phyloP scores from a whole-genome alignment of 2,113 vertebrate genomes.

The Grammatotria lemairii region DNA sequence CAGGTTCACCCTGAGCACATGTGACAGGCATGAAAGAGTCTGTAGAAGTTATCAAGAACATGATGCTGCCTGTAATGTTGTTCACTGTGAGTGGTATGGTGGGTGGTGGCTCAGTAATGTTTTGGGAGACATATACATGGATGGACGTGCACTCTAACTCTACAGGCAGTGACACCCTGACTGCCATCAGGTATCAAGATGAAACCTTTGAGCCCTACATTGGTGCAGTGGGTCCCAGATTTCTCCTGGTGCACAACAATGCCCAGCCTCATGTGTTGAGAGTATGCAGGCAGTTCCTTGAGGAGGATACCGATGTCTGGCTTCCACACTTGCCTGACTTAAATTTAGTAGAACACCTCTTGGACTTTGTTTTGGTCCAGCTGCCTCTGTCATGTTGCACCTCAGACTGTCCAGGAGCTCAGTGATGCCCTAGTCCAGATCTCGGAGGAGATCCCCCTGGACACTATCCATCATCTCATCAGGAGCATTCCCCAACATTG shows the following conservation, averaged over 20 bases:
- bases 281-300: background rate
- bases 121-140: background rate
- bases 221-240: background rate
- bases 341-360: background rate
- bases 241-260: background rate
- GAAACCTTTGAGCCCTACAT: background rate
- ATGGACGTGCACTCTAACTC: rapidly evolving
- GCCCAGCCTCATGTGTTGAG: background rate
- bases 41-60: background rate
- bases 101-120: background rate
- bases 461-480: background rate
- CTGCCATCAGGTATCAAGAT: background rate
- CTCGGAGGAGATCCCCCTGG: background rate
- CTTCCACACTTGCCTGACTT: background rate
- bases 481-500: background rate
- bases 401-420: background rate
- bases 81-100: background rate
- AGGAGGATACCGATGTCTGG: background rate
- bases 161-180: background rate
- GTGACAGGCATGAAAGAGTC: background rate
- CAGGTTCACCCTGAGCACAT: background rate
- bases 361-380: background rate
- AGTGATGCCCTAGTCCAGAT: background rate
- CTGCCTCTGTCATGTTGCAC: background rate
- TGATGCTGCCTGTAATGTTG: background rate